Base-by-base conservation (phyloP, 1,140 invertebrate genomes). In the Grapholita molesta region DNA sequence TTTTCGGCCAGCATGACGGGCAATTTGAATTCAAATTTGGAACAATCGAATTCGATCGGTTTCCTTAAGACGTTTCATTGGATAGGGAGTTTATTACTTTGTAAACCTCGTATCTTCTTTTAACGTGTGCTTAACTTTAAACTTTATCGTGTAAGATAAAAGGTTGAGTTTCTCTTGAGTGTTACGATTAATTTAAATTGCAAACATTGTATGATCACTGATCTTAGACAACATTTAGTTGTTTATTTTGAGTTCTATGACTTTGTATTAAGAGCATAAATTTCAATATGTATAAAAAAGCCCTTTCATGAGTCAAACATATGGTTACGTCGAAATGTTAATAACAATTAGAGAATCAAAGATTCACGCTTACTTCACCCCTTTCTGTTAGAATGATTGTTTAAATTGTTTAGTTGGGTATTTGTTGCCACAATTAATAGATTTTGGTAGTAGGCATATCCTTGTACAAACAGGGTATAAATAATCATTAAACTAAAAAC, bases 1-100 rank as follows among this genome's bases (percentile, higher is more conserved):
- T 79, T 76, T 72, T 77, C 70, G 73, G 73, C 71, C 75, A 79
- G 73, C 74, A 78, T 81, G 82, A 75, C 71, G 71, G 24, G 73
- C 67, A 71, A 76, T 80, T 78, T 72, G 67, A 72, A 83, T 83
- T 72, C 61, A 67, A 68, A 82, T 68, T 71, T 70, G 70, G 70
- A 76, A 76, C 74, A 76, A 82, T 80, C 72, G 42, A 69, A 73
- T n/a, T n/a, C n/a, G n/a, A n/a, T 71, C 72, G 74, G 73, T 80
- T 83, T 75, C 77, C 81, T 82, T 69, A 85, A 83, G 79, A 84
- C 78, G 79, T 82, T 83, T 85, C 84, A 86, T 85, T 84, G 69
- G 72, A 79, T 83, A 78, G 69, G 77, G 78, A 76, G 78, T 77
- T 65, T 48, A 18, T 48, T 21, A 28, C 55, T 61, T 25, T 25